Evolutionary conservation across 2,113 vertebrate genomes (phyloP).

Genomic region (Corvus moneduloides): DNA sequence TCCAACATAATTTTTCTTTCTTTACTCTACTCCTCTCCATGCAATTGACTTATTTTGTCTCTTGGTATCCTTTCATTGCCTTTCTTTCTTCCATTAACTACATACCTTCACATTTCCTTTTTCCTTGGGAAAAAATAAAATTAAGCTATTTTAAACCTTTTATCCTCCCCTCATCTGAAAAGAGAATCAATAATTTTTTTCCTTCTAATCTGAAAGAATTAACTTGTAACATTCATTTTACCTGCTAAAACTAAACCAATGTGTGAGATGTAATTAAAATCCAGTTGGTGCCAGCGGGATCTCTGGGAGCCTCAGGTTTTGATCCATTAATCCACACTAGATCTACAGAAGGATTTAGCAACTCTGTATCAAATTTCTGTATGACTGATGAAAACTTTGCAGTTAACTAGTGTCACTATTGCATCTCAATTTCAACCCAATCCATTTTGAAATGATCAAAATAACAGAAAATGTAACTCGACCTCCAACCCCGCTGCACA

Average conservation of each 20-base stretch:
- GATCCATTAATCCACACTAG: constrained; percentile 7
- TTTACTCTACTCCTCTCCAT: background rate
- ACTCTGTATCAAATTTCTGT: constrained; percentile 18
- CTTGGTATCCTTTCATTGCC: background rate
- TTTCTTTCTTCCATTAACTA: background rate
- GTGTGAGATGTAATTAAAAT: background rate
- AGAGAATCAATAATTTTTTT: background rate
- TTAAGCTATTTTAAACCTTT: background rate
- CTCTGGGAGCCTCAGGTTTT: background rate
- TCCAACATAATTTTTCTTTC: background rate
- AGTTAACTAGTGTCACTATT: background rate
- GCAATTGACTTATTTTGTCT: background rate
- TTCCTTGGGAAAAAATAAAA: background rate
- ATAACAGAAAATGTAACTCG: constrained; percentile 8
- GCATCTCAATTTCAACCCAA: constrained; percentile 9
- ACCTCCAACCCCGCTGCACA: background rate
- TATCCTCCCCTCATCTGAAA: rapidly evolving
- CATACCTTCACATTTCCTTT: background rate
- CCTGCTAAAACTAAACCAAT: background rate
- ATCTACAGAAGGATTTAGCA: constrained; percentile 26
- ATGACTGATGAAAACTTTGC: background rate
- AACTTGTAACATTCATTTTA: background rate
- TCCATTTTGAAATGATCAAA: background rate
- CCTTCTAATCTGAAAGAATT: background rate
- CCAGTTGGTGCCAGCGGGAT: constrained; percentile 41